Conservation (phyloP, 2,113 vertebrate genomes). For the Neogobius melanostomus region DNA sequence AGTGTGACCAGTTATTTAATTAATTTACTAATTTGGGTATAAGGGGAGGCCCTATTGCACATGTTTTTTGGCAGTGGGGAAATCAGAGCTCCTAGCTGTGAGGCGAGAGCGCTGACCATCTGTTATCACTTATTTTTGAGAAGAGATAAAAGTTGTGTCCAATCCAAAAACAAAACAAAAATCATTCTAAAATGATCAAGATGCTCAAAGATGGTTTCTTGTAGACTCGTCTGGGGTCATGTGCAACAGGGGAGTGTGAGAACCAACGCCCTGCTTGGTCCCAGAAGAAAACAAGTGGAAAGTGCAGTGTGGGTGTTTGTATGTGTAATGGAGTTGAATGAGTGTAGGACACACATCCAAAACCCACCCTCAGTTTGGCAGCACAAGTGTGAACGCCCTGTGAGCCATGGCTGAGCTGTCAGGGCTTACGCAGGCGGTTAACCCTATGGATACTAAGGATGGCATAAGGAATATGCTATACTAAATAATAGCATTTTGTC, state of each 20-base stretch:
- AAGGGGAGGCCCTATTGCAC: too few relatives aligned
- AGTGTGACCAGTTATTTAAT: too few relatives aligned
- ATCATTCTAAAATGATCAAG: neutral
- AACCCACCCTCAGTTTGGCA: constrained; percentile 60
- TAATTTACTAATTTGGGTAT: too few relatives aligned
- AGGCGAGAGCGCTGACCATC: too few relatives aligned
- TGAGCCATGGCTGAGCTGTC: constrained; percentile 53
- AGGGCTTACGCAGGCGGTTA: constrained; percentile 37
- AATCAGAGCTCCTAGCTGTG: too few relatives aligned
- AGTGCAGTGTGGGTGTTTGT: constrained; percentile 27
- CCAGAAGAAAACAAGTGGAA: constrained; percentile 8
- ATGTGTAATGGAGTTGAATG: constrained; percentile 39
- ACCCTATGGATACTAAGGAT: constrained; percentile 14
- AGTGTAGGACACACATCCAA: constrained; percentile 51
- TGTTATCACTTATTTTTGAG: too few relatives aligned
- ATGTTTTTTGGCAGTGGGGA: too few relatives aligned
- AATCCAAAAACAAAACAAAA: too few relatives aligned
- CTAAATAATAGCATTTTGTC: too few relatives aligned
- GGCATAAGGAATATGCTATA: neutral
- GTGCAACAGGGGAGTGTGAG: constrained; percentile 8
- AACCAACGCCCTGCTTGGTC: constrained; percentile 31
- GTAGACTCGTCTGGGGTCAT: constrained; percentile 18
- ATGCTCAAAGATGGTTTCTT: neutral
- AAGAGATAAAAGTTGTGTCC: too few relatives aligned
- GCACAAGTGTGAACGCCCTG: constrained; percentile 61